Base-by-base conservation (phyloP, 2,888 invertebrate genomes). In the Lepidocyrtoides sp. region DNA sequence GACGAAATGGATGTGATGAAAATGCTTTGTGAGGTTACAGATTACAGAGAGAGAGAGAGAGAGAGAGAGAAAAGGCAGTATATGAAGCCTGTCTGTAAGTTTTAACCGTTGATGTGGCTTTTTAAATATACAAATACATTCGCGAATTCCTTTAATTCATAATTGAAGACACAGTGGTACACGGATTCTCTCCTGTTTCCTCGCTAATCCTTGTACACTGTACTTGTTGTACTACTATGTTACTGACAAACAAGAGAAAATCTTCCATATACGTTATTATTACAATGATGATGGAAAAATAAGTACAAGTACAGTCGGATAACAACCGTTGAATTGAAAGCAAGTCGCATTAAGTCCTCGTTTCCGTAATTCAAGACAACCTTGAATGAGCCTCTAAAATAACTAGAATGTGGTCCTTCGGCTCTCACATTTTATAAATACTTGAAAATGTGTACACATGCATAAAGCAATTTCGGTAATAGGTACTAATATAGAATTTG, bases 61-160 rank as follows among this genome's bases (percentile, higher is more conserved):
- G 7, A 36, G 36, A 36, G n/a, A n/a, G n/a, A 36, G 36, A 36
- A 36, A 36, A 36, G n/a, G n/a, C n/a, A n/a, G n/a, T n/a, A 36
- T 36, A 36, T 36, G 7, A 36, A 36, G 36, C 36, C 36, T 57
- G 20, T 14, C 3, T 8, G 20, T 10, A 69, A 17, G 79, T n/a
- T 29, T 14, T 10, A 32, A 48, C 2, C 4, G 20, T 17, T 51
- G 69, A 84, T 29, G 14, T 29, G 54, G 29, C 77, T 54, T 77
- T 77, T 69, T 69, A 51, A n/a, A 51, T 72, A 51, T 10, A 82
- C 41, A 44, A 60, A 82, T 44, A 44, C 63, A 82, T 63, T 82
- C 82, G 26, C 63, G 44, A 82, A 82, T 81, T 57, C 81, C 81
- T 36, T 60, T 32, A 81, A 81, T 81, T 57, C 41, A 81, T 81